Conservation (phyloP, 2,113 vertebrate genomes). For the Falco punctatus region DNA sequence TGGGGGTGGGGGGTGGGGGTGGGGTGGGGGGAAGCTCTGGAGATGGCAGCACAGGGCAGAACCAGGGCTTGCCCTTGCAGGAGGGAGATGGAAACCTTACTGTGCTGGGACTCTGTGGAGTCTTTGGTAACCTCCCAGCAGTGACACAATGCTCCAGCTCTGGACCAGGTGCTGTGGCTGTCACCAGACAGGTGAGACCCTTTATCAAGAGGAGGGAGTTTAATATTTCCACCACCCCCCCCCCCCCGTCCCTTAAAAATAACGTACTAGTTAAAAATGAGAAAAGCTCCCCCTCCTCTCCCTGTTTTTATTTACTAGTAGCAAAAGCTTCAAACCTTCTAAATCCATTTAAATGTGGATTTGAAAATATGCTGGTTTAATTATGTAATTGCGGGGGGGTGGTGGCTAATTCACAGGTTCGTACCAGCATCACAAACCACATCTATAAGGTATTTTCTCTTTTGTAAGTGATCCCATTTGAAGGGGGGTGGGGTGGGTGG, state of each 20-base stretch:
- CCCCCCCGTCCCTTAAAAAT: background rate
- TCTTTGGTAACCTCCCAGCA: background rate
- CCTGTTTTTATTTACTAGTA: background rate
- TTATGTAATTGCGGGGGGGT: background rate
- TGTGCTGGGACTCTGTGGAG: background rate
- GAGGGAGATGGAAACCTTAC: background rate
- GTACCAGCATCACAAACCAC: background rate
- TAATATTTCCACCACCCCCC: background rate
- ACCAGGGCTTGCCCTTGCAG: background rate
- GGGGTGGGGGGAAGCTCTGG: too few species aligned
- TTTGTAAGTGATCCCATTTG: background rate
- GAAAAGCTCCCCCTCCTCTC: background rate
- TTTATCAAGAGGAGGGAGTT: background rate
- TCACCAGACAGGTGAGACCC: fast-evolving
- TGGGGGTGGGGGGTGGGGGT: too few species aligned
- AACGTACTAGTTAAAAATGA: background rate
- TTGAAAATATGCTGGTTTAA: background rate
- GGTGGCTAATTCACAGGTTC: background rate
- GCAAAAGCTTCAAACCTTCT: background rate
- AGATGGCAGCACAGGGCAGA: background rate
- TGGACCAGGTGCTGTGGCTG: background rate
- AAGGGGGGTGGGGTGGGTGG: background rate
- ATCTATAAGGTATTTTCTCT: background rate
- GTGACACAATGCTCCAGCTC: background rate
- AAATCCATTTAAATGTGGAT: background rate